A percentile compares a stretch with the other conserved stretches of the same genome.
These are phyloP conservation scores for Turritopsis dohrnii DNA, from an alignment of 30 jellyfish, hydroid and myxozoan species.

Conservation along the genomic window DNA sequence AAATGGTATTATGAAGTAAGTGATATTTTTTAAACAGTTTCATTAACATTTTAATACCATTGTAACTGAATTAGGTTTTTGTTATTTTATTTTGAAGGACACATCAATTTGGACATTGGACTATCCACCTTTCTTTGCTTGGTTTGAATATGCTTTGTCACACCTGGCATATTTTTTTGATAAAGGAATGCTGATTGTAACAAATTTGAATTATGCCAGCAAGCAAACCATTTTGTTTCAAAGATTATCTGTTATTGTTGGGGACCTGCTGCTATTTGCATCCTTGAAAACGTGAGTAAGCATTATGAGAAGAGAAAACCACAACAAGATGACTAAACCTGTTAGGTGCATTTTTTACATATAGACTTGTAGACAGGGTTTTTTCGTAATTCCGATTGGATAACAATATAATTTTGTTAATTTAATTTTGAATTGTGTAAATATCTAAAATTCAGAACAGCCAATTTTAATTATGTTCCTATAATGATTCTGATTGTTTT, in stretches of 20 bases:
- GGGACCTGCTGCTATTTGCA: slow-evolving; percentile 54
- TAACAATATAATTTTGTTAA: too few species aligned
- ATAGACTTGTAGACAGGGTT: too few species aligned
- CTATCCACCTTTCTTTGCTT: slow-evolving; percentile 96
- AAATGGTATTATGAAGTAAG: slow-evolving; percentile 90
- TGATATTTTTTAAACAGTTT: too few species aligned
- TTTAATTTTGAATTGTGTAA: too few species aligned
- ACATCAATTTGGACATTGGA: slow-evolving; percentile 95
- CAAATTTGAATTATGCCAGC: slow-evolving; percentile 59
- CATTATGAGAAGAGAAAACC: not conserved
- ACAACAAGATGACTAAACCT: not conserved
- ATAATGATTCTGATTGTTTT: too few species aligned
- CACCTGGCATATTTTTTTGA: slow-evolving; percentile 63
- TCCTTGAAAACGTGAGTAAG: slow-evolving; percentile 57
- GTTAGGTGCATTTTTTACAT: not conserved
- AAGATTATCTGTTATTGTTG: slow-evolving; percentile 62
- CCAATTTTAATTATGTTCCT: not conserved
- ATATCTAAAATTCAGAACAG: too few species aligned
- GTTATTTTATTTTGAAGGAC: slow-evolving; percentile 48
- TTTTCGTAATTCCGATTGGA: too few species aligned
- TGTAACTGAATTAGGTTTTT: too few species aligned
- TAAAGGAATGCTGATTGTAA: slow-evolving; percentile 53
- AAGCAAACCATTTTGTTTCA: slow-evolving; percentile 69
- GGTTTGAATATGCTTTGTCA: slow-evolving; percentile 89
- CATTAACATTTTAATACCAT: too few species aligned